Base-by-base conservation (phyloP, 2,888 invertebrate genomes). In the Tachina fera region DNA sequence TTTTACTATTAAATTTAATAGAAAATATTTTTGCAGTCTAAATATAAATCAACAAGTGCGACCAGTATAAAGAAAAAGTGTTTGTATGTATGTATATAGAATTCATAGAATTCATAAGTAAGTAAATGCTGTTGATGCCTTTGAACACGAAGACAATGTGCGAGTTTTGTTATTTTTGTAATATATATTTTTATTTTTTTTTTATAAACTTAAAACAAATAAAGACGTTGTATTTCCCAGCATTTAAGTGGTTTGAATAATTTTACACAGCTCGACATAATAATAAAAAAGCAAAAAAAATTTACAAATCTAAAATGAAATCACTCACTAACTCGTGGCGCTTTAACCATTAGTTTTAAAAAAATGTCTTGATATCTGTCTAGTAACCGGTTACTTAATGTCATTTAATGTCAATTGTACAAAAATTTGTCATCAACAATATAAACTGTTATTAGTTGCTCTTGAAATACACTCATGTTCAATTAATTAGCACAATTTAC, bases 1-100 rank as follows among this genome's bases (percentile, higher is more conserved):
- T 43, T 78, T 83, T 79, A 16, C 74, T 75, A 63, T 70, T 11
- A 79, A 75, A 75, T 84, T 51, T 51, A 63, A 84, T 79, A 70
- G 49, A 74, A 84, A 79, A 74, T 61, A 79, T 60, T 79, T 79
- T 71, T 71, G 13, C 47, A 58, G 19, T 60, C 68, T 77, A 49
- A 74, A 70, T 70, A 58, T 45, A 67, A 63, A 41, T 63, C 72
- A 77, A 77, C 77, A 81, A 84, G 80, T 70, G 61, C 56, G 49
- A 58, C 53, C 67, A 72, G 56, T 60, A 61, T 3, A 41, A 31
- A 49, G 49, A 47, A 47, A 47, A 47, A 49, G 3, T n/a, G n/a
- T n/a, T n/a, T n/a, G n/a, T n/a, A n/a, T 51, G 51, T 51, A 1
- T 51, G 9, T 8, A 14, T 51, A 51, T 22, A 41, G 14, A 58